These are phyloP conservation scores for Polylopha cassiicola DNA, from an alignment of 2,888 invertebrate species.

Conservation along the genomic window DNA sequence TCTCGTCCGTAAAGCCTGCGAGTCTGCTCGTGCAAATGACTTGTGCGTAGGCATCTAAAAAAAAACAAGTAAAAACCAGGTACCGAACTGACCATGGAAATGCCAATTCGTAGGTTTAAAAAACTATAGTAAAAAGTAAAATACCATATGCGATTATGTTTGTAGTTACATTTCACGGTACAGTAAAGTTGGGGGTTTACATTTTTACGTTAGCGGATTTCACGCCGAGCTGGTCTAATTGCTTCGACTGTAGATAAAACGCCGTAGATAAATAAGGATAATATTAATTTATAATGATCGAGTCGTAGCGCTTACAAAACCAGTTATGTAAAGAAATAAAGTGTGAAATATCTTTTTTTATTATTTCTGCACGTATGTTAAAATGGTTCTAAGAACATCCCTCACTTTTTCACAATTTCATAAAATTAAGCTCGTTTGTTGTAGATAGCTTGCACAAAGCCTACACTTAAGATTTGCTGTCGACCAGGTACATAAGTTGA, in stretches of 20 bases:
- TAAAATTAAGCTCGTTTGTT: too few species aligned
- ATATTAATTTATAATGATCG: constrained; percentile 16
- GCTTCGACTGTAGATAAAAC: background rate
- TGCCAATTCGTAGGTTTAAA: constrained; percentile 9
- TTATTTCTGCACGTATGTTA: too few species aligned
- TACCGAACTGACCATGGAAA: constrained; percentile 7
- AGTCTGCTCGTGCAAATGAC: constrained; percentile 61
- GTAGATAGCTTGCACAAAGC: too few species aligned
- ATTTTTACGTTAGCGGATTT: background rate
- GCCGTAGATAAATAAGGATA: constrained; percentile 12
- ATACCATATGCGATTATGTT: constrained; percentile 9
- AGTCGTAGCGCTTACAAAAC: constrained; percentile 4
- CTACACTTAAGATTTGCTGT: too few species aligned
- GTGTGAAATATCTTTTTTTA: too few species aligned
- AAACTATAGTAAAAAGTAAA: constrained; percentile 4
- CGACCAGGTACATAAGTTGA: too few species aligned
- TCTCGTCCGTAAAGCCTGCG: constrained; percentile 59
- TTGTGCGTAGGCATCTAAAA: constrained; percentile 37
- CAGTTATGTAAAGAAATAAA: constrained; percentile 5
- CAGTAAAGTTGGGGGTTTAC: background rate
- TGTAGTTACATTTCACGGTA: constrained; percentile 4
- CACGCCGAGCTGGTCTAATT: background rate
- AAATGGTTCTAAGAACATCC: too few species aligned
- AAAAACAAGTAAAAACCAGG: constrained; percentile 16
- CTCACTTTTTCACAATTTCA: too few species aligned